Evolutionary conservation across 2,797 vertebrate genomes (phyloP).

Genomic region (Coluber constrictor): DNA sequence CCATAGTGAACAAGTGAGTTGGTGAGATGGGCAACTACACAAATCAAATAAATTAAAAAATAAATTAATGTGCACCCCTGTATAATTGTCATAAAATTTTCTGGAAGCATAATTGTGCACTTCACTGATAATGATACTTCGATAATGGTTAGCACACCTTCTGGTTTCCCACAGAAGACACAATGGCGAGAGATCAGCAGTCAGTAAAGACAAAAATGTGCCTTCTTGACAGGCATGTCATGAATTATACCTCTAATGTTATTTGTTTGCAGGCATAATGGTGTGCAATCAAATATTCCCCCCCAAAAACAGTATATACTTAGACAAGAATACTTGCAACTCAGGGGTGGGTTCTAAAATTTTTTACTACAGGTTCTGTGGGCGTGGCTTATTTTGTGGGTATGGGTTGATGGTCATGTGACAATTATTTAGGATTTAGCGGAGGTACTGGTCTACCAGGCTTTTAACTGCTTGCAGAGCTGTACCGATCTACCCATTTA

Average conservation of each 20-base stretch:
- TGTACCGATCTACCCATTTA: no score
- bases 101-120: neutral
- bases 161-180: neutral
- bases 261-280: neutral
- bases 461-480: no score
- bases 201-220: neutral
- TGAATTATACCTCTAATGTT: neutral
- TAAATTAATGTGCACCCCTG: neutral
- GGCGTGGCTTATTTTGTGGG: no score
- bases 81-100: neutral
- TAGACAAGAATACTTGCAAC: neutral
- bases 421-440: no score
- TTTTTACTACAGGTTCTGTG: no score
- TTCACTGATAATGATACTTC: neutral
- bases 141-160: neutral
- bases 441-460: no score
- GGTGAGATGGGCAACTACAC: neutral
- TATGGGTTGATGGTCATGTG: no score
- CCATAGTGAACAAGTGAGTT: neutral
- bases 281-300: neutral
- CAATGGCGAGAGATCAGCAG: neutral
- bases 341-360: neutral
- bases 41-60: neutral
- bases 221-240: neutral
- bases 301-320: neutral